phyloP scores from a whole-genome alignment of 2,888 invertebrate species.

The Choristoneura rosaceana region DNA sequence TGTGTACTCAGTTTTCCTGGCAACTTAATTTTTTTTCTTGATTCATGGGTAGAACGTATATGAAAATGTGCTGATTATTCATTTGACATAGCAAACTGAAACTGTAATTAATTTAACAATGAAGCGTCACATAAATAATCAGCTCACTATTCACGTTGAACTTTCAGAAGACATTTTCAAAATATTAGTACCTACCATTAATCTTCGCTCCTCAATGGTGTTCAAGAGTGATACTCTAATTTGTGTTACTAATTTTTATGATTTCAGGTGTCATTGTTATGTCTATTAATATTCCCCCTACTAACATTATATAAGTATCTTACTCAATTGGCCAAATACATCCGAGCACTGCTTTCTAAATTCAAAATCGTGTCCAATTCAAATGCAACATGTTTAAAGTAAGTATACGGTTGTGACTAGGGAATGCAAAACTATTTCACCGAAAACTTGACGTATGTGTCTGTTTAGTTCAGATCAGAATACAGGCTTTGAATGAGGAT shows the following conservation, averaged over 20 bases:
- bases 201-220: slow-evolving; percentile 23
- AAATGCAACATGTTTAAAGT: background rate
- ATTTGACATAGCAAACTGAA: no score
- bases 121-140: background rate
- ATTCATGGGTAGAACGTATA: no score
- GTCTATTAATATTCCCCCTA: slow-evolving; percentile 70
- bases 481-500: no score
- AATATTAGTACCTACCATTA: background rate
- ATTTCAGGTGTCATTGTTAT: slow-evolving; percentile 74
- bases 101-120: no score
- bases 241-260: slow-evolving; percentile 63
- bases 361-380: slow-evolving; percentile 43
- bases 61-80: no score
- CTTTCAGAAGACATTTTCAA: background rate
- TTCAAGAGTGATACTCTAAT: slow-evolving; percentile 50
- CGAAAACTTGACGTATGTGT: background rate
- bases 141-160: background rate
- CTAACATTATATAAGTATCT: slow-evolving; percentile 53
- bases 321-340: slow-evolving; percentile 64
- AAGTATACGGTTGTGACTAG: background rate
- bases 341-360: slow-evolving; percentile 80
- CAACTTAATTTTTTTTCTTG: background rate
- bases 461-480: no score
- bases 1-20: background rate
- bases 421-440: background rate